These are phyloP conservation scores for Platichthys stellatus DNA, from an alignment of 2,113 vertebrate species.

Conservation along the genomic window DNA sequence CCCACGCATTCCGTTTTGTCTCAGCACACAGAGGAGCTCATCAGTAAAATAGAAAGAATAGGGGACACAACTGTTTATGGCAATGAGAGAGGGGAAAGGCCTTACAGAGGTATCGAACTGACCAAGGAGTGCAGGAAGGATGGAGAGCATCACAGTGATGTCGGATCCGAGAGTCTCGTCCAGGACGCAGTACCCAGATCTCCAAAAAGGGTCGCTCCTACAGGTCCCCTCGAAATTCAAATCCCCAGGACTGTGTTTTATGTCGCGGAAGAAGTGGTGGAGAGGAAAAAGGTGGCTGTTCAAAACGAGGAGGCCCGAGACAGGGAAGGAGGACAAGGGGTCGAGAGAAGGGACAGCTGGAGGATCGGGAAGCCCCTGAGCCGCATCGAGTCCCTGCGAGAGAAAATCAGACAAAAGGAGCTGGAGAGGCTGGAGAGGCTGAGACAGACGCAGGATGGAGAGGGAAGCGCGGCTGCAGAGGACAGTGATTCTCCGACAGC, in stretches of 20 bases:
- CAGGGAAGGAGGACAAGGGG: constrained; percentile 40
- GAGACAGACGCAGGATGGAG: constrained; percentile 34
- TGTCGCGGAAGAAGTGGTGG: constrained; percentile 64
- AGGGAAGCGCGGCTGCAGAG: constrained; percentile 24
- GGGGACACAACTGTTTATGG: constrained; percentile 53
- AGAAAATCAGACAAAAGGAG: constrained; percentile 75
- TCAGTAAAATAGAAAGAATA: constrained; percentile 61
- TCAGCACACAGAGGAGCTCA: constrained; percentile 67
- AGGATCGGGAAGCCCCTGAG: constrained; percentile 77
- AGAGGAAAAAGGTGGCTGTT: constrained; percentile 35
- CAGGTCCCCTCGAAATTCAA: constrained; percentile 49
- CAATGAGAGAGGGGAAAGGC: constrained; percentile 37
- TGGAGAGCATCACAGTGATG: constrained; percentile 5
- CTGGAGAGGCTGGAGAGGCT: constrained; percentile 55
- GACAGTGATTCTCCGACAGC: neutral
- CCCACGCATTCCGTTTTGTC: constrained; percentile 40
- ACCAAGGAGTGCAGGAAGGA: constrained; percentile 26
- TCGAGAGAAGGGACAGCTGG: constrained; percentile 76
- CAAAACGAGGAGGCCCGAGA: constrained; percentile 47
- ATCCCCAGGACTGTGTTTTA: constrained; percentile 81
- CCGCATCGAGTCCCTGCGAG: constrained; percentile 77
- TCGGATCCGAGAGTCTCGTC: constrained; percentile 18
- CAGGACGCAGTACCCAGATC: constrained; percentile 43
- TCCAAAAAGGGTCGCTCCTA: constrained; percentile 34
- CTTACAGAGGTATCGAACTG: constrained; percentile 17